Conservation (phyloP, 2,797 vertebrate species). For the Rhincodon typus region DNA sequence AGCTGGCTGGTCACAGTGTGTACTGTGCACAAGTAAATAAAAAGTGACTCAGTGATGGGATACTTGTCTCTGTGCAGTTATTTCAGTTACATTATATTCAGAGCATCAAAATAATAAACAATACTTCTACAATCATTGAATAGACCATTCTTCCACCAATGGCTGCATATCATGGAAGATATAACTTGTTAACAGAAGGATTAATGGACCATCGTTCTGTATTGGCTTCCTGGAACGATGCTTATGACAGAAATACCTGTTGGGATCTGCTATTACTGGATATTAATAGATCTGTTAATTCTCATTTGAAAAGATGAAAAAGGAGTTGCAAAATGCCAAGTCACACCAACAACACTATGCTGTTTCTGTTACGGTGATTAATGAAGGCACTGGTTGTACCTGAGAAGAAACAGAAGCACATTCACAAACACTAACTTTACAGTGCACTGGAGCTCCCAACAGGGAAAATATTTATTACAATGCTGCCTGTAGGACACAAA, state of each 20-base stretch:
- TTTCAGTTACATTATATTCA: not conserved
- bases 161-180: not conserved
- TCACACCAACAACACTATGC: conserved; percentile 5
- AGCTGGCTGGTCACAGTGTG: no score
- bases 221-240: not conserved
- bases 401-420: conserved; percentile 9
- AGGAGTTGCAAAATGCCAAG: not conserved
- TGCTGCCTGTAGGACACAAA: not conserved
- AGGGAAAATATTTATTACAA: conserved; percentile 18
- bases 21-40: no score
- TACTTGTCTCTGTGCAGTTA: no score
- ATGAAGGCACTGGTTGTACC: conserved; percentile 10
- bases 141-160: not conserved
- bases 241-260: not conserved
- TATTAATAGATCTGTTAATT: conserved; percentile 29
- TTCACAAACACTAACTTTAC: conserved; percentile 3
- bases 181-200: not conserved
- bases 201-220: not conserved
- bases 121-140: not conserved
- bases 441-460: not conserved
- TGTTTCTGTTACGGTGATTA: conserved; percentile 28
- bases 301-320: conserved; percentile 24
- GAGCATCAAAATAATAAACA: not conserved
- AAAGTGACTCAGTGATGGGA: no score
- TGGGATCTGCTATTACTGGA: not conserved